Conservation (phyloP, 2,113 vertebrate genomes). For the Herpailurus yagouaroundi region DNA sequence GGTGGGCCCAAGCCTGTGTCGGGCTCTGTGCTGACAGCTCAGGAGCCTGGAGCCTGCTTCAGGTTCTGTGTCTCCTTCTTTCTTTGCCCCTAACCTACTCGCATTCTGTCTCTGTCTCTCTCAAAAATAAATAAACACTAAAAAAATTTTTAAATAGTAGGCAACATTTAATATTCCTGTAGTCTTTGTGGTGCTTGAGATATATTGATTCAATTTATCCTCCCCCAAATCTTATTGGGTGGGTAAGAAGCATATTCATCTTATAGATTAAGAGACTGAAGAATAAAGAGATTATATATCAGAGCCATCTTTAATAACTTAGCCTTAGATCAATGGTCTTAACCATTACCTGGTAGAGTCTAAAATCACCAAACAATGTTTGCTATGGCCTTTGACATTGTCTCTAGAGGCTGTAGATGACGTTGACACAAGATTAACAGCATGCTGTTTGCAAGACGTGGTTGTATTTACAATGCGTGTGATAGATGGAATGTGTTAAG, state of each 20-base stretch:
- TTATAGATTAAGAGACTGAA: background rate
- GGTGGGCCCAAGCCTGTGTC: too few relatives aligned
- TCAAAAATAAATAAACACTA: too few relatives aligned
- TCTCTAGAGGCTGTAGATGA: background rate
- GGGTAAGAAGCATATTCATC: background rate
- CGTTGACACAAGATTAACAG: background rate
- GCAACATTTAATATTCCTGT: background rate
- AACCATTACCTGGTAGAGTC: background rate
- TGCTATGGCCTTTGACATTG: background rate
- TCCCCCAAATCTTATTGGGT: background rate
- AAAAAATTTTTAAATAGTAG: background rate
- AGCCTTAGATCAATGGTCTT: background rate
- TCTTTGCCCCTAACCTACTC: too few relatives aligned
- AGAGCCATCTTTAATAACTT: background rate
- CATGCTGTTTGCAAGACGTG: background rate
- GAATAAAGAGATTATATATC: background rate
- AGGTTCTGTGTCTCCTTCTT: too few relatives aligned
- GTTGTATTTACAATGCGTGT: background rate
- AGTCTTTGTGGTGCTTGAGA: background rate
- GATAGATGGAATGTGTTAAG: background rate
- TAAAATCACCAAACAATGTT: background rate
- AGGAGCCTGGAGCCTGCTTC: too few relatives aligned
- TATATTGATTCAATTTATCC: background rate
- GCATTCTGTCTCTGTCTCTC: too few relatives aligned
- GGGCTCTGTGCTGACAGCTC: too few relatives aligned